These are phyloP conservation scores for Epizoanthus stellaris DNA, from an alignment of 92 coral and sea anemone species.

Conservation along the genomic window DNA sequence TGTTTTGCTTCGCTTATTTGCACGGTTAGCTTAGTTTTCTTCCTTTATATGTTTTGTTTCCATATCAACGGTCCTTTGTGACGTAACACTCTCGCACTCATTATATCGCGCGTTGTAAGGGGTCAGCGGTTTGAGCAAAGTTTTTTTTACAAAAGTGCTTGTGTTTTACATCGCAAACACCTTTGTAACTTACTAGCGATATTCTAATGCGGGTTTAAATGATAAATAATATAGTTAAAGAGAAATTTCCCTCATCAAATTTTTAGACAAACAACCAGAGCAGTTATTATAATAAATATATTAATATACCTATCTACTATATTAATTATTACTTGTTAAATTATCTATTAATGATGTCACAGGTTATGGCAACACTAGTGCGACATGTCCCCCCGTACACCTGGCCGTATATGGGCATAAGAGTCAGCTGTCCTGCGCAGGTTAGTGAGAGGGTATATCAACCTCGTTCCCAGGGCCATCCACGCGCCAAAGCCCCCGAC, in stretches of 20 bases:
- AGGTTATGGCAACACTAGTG: conserved; percentile 40
- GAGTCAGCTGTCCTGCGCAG: conserved; percentile 44
- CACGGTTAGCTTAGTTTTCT: background rate
- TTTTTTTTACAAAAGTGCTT: too few species aligned
- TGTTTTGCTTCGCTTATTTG: background rate
- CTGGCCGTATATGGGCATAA: conserved; percentile 40
- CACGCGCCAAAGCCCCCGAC: too few species aligned
- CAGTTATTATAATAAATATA: too few species aligned
- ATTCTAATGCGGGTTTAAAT: too few species aligned
- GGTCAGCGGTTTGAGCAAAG: too few species aligned
- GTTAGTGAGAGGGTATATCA: background rate
- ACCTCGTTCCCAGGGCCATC: too few species aligned
- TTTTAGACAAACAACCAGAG: background rate
- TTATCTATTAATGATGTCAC: background rate
- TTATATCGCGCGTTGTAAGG: too few species aligned
- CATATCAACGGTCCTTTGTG: conserved; percentile 27
- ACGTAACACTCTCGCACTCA: conserved; percentile 20
- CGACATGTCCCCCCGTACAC: conserved; percentile 38
- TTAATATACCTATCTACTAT: too few species aligned
- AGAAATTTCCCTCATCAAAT: background rate
- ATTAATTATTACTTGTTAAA: background rate
- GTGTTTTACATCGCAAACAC: too few species aligned
- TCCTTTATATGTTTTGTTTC: background rate
- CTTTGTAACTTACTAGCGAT: too few species aligned
- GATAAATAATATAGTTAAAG: too few species aligned